Percentiles rank a stretch among this genome's conserved stretches.
phyloP scores from a whole-genome alignment of 2,797 vertebrate genomes.

The Acipenser ruthenus region DNA sequence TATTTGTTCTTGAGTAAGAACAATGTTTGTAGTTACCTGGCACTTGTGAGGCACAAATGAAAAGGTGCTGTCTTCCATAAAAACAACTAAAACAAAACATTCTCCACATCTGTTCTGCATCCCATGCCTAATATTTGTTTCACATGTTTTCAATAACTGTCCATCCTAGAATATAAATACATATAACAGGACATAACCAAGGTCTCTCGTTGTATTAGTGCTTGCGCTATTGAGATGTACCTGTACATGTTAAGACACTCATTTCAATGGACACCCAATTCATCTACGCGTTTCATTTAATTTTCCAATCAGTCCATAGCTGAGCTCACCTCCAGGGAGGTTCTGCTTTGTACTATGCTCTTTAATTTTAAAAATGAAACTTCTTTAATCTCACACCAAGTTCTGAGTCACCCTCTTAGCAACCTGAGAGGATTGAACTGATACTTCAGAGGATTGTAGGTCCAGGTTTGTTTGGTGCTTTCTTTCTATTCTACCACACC shows the following conservation, averaged over 20 bases:
- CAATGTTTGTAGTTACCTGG: background rate
- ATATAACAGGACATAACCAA: too few relatives aligned
- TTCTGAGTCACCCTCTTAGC: background rate
- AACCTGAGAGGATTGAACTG: too few relatives aligned
- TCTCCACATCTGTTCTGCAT: background rate
- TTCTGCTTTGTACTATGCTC: background rate
- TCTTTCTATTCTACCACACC: too few relatives aligned
- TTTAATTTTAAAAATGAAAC: slow-evolving; percentile 1
- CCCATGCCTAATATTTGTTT: background rate
- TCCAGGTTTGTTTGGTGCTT: too few relatives aligned
- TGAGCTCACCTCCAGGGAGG: background rate
- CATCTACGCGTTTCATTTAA: background rate
- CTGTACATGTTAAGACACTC: too few relatives aligned
- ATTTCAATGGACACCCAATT: too few relatives aligned
- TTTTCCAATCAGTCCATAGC: background rate
- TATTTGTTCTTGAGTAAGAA: background rate
- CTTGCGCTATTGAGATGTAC: too few relatives aligned
- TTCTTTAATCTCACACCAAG: background rate
- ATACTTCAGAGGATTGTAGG: too few relatives aligned
- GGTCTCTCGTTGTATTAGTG: too few relatives aligned
- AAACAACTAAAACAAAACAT: background rate
- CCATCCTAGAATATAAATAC: too few relatives aligned
- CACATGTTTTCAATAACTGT: background rate
- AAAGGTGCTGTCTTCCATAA: background rate
- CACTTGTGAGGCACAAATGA: background rate